A percentile compares a stretch with the other conserved stretches of the same genome.
These are phyloP conservation scores for Anguilla anguilla DNA, from an alignment of 2,797 vertebrate species.

Conservation along the genomic window DNA sequence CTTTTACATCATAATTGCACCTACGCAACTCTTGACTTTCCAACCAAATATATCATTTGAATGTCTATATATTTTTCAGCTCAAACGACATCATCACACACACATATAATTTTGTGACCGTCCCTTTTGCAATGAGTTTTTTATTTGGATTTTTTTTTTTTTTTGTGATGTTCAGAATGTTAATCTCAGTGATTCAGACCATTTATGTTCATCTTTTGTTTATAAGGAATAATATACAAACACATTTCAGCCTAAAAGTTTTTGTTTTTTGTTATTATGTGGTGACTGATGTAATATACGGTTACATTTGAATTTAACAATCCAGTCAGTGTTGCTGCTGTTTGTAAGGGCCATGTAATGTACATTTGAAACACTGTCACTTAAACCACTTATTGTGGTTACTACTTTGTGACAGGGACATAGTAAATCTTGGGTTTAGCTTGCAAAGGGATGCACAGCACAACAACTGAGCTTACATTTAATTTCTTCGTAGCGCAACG, in stretches of 20 bases:
- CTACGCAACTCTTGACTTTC: constrained; percentile 59
- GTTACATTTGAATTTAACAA: constrained; percentile 5
- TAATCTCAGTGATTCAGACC: constrained; percentile 2
- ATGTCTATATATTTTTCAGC: constrained; percentile 61
- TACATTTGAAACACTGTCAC: neutral
- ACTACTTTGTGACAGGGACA: neutral
- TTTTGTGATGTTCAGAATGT: constrained; percentile 28
- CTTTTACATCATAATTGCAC: constrained; percentile 63
- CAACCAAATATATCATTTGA: constrained; percentile 71
- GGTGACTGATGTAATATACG: neutral
- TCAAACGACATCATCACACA: constrained; percentile 23
- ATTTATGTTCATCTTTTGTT: constrained; percentile 12
- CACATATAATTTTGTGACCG: constrained; percentile 33
- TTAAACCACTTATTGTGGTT: neutral
- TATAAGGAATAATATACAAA: constrained; percentile 4
- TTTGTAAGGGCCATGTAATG: neutral
- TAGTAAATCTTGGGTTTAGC: neutral
- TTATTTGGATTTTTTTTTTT: neutral
- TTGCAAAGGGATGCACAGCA: neutral
- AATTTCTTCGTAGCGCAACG: neutral
- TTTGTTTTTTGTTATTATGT: neutral
- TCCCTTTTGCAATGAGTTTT: constrained; percentile 24
- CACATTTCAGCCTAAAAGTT: constrained; percentile 13
- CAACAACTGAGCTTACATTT: neutral
- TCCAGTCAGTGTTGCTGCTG: neutral